phyloP scores from a whole-genome alignment of 2,113 vertebrate species.

The Sturnira hondurensis region DNA sequence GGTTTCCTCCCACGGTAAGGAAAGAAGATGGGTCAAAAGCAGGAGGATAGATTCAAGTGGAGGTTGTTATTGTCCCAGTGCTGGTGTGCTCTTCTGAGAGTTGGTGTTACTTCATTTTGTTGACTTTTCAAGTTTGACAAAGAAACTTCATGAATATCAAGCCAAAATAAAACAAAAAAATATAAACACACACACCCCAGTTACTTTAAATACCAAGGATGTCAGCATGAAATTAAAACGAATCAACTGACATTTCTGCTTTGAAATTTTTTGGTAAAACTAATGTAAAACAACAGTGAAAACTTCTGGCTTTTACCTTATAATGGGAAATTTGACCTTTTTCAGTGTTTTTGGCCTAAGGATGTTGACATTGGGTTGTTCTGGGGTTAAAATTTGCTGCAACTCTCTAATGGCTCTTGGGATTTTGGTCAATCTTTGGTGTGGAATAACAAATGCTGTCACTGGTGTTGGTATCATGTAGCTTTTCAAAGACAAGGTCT shows the following conservation, averaged over 20 bases:
- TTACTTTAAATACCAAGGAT: constrained; percentile 62
- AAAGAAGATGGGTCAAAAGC: constrained; percentile 25
- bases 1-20: background rate
- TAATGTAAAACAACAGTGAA: constrained; percentile 21
- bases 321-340: constrained; percentile 37
- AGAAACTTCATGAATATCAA: constrained; percentile 43
- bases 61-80: background rate
- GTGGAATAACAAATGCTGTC: constrained; percentile 28
- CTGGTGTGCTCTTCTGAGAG: background rate
- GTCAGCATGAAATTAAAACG: constrained; percentile 59
- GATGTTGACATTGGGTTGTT: constrained; percentile 36
- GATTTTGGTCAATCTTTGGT: constrained; percentile 48
- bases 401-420: constrained; percentile 28
- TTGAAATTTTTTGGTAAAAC: constrained; percentile 50
- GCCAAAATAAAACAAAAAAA: constrained; percentile 36
- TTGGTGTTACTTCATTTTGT: constrained; percentile 28
- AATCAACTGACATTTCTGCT: constrained; percentile 58
- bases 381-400: constrained; percentile 44
- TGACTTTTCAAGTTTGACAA: constrained; percentile 42
- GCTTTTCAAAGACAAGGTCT: constrained; percentile 45
- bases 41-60: background rate
- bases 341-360: constrained; percentile 14
- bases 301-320: constrained; percentile 29
- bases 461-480: constrained; percentile 5
- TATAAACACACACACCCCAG: background rate